Conservation (phyloP, 2,113 vertebrate species). For the Mustela lutreola region DNA sequence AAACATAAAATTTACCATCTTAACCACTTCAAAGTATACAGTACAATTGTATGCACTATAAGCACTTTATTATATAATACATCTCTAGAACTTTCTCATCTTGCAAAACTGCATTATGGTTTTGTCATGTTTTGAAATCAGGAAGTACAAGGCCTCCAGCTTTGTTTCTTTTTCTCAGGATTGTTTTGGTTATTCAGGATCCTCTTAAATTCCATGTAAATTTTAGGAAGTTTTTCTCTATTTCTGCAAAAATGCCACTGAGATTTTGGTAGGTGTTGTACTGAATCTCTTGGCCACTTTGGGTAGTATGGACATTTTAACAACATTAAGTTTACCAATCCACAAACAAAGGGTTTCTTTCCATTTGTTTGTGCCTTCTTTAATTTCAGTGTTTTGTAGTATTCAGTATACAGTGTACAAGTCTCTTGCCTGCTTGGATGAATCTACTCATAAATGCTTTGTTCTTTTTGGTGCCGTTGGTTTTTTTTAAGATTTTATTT, state of each 20-base stretch:
- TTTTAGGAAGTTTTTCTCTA: neutral
- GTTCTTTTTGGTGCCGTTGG: neutral
- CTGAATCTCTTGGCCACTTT: neutral
- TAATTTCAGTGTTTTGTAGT: neutral
- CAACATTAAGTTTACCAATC: neutral
- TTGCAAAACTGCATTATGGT: neutral
- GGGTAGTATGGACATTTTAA: neutral
- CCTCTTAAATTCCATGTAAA: neutral
- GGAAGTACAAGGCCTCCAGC: neutral
- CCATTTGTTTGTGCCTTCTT: neutral
- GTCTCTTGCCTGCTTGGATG: neutral
- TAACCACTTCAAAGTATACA: neutral
- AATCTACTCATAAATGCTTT: neutral
- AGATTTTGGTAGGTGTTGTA: neutral
- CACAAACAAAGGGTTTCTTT: neutral
- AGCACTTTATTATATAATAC: neutral
- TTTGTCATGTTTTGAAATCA: neutral
- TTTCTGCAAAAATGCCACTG: neutral
- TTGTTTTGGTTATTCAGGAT: neutral
- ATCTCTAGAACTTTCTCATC: neutral
- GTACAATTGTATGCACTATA: neutral
- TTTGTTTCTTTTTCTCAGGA: neutral
- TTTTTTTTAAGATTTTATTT: neutral
- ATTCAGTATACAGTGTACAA: neutral
- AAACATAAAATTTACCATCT: neutral